Evolutionary conservation across 2,888 invertebrate genomes (phyloP).

Genomic region (Pterostichus madidus): DNA sequence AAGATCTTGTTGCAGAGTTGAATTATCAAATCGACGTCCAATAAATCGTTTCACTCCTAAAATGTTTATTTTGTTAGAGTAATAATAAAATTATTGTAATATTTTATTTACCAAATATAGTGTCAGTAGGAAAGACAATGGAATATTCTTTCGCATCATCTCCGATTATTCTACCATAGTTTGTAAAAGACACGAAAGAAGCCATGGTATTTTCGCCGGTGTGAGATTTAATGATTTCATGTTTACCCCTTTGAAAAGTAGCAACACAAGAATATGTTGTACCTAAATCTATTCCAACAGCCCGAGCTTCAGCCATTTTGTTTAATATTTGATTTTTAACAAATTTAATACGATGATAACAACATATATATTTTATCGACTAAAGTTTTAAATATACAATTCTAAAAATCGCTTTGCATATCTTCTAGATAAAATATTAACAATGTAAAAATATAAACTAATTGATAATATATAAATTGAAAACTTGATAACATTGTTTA

Average conservation of each 20-base stretch:
- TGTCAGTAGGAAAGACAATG: constrained; percentile 89
- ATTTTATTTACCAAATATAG: constrained; percentile 83
- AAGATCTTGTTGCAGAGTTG: constrained; percentile 90
- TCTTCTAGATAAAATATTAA: neutral
- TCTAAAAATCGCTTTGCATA: neutral
- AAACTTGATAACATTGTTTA: no score
- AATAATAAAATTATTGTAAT: constrained; percentile 30
- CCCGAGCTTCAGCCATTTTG: constrained; percentile 74
- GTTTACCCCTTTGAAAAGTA: constrained; percentile 90
- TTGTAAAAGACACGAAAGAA: constrained; percentile 87
- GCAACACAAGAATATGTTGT: constrained; percentile 94
- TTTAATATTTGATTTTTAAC: no score
- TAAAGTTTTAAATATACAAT: no score
- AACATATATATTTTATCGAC: no score
- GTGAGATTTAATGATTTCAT: constrained; percentile 81
- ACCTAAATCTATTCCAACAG: constrained; percentile 94
- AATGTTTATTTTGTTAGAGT: constrained; percentile 74
- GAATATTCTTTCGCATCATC: constrained; percentile 88
- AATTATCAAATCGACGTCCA: constrained; percentile 89
- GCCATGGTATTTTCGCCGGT: constrained; percentile 81
- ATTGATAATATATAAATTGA: no score
- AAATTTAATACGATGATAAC: no score
- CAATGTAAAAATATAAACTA: no score
- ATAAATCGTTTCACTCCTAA: constrained; percentile 93
- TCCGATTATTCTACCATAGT: constrained; percentile 86